A percentile compares a stretch with the other conserved stretches of the same genome.
Evolutionary conservation across 2,113 vertebrate genomes (phyloP).

Genomic region (Eurypyga helias): DNA sequence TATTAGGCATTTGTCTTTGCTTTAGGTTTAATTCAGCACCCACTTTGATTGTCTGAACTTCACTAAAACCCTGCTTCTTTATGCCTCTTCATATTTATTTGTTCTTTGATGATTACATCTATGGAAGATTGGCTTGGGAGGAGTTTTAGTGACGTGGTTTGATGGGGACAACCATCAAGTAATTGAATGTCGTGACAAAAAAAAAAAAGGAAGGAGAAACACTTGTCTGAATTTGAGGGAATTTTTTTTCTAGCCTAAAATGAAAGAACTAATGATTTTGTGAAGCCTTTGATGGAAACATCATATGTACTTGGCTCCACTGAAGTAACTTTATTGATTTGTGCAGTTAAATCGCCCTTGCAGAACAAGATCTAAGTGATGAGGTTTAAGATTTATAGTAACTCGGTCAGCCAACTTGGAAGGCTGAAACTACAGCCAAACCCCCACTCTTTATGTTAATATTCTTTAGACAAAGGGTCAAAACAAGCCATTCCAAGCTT

Average conservation of each 20-base stretch:
- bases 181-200: not conserved
- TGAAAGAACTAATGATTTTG: not conserved
- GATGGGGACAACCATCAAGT: not conserved
- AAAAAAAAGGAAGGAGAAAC: not conserved
- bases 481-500: not conserved
- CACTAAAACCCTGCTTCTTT: not conserved
- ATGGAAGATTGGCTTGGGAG: not conserved
- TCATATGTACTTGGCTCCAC: not conserved
- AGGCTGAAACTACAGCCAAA: slow-evolving; percentile 21
- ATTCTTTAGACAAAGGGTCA: slow-evolving; percentile 12
- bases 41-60: not conserved
- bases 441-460: not conserved
- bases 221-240: not conserved
- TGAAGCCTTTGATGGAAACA: slow-evolving; percentile 24
- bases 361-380: slow-evolving; percentile 22
- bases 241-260: not conserved
- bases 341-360: slow-evolving; percentile 9
- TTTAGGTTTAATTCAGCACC: not conserved
- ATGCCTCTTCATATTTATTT: not conserved
- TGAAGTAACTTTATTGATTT: slow-evolving; percentile 47
- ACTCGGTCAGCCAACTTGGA: not conserved
- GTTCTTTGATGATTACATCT: not conserved
- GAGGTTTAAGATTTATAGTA: slow-evolving; percentile 35
- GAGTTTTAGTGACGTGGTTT: not conserved
- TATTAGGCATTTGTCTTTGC: slow-evolving; percentile 9